Evolutionary conservation across 2,888 invertebrate genomes (phyloP).

Genomic region (Junonia oenone): DNA sequence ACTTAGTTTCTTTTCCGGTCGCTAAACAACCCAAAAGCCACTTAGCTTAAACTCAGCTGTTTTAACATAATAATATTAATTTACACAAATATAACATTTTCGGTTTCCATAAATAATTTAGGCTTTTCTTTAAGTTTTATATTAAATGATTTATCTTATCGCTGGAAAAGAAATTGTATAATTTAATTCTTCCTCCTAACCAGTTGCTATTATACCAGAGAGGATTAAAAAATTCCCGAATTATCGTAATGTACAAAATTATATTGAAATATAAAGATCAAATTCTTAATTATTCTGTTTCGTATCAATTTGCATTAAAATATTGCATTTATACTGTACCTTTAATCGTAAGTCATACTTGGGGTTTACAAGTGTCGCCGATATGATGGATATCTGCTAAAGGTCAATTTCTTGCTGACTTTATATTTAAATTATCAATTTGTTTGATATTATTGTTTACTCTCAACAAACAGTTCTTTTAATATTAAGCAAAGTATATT

Average conservation of each 20-base stretch:
- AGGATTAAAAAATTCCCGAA: too few relatives aligned
- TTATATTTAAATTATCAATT: conserved; percentile 1
- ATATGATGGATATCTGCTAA: neutral
- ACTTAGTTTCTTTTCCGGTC: conserved; percentile 4
- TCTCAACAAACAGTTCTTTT: neutral
- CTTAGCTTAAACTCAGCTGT: neutral
- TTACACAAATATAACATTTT: neutral
- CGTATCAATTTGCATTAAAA: neutral
- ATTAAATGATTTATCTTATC: too few relatives aligned
- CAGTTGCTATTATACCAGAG: too few relatives aligned
- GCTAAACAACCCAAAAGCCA: neutral
- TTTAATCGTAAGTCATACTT: neutral
- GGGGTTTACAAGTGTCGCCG: neutral
- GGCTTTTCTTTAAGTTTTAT: neutral
- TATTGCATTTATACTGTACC: neutral
- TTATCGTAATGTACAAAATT: too few relatives aligned
- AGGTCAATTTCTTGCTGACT: neutral
- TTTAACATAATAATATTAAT: neutral
- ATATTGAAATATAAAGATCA: too few relatives aligned
- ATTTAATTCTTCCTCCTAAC: too few relatives aligned
- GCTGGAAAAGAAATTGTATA: too few relatives aligned
- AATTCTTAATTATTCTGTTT: too few relatives aligned
- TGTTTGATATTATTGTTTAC: neutral
- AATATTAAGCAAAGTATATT: neutral
- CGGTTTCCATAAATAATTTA: neutral